Conservation (phyloP, 1,140 invertebrate species). For the Cotesia chilonis region DNA sequence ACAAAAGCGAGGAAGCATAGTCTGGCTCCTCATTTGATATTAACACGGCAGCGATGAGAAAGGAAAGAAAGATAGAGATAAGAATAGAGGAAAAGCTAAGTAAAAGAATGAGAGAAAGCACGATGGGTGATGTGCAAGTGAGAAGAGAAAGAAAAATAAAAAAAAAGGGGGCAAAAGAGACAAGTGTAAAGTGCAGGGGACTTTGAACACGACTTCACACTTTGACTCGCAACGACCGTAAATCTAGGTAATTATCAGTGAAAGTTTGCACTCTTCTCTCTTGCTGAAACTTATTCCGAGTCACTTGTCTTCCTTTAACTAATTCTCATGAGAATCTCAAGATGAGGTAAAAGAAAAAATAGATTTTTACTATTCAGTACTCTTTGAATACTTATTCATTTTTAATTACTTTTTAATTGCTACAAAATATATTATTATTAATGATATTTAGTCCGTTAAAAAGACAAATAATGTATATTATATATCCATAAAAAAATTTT, state of each 20-base stretch:
- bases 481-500: too few relatives aligned
- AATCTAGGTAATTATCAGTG: conserved; percentile 65
- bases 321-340: conserved; percentile 8
- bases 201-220: conserved; percentile 66
- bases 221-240: conserved; percentile 60
- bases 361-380: too few relatives aligned
- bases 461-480: too few relatives aligned
- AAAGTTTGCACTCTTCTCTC: conserved; percentile 51
- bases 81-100: conserved; percentile 6
- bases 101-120: conserved; percentile 16
- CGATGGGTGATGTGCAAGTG: conserved; percentile 7
- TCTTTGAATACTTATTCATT: too few relatives aligned
- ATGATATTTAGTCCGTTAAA: too few relatives aligned
- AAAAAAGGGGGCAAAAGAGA: conserved; percentile 24
- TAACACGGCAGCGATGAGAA: conserved; percentile 49
- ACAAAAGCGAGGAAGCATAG: conserved; percentile 59
- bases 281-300: conserved; percentile 20
- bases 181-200: conserved; percentile 61
- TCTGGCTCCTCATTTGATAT: conserved; percentile 61
- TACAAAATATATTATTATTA: too few relatives aligned
- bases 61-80: conserved; percentile 19
- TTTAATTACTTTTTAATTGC: too few relatives aligned
- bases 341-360: too few relatives aligned
- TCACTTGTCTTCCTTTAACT: neutral
- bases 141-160: conserved; percentile 8